These are phyloP conservation scores for Danaus chrysippus DNA, from an alignment of 2,888 invertebrate genomes.

Conservation along the genomic window DNA sequence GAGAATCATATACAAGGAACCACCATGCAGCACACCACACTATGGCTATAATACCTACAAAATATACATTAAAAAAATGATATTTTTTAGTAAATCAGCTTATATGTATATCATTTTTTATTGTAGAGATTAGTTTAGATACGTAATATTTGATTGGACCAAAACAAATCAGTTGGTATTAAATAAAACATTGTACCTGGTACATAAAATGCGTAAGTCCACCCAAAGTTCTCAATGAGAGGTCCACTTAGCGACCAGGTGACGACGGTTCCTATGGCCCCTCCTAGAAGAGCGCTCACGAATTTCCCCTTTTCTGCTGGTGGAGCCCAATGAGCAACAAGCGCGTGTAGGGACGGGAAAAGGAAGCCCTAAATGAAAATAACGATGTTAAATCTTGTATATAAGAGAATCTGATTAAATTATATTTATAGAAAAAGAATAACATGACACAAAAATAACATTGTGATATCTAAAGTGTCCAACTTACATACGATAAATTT, in stretches of 20 bases:
- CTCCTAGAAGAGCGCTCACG: slow-evolving; percentile 82
- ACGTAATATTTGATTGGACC: slow-evolving; percentile 27
- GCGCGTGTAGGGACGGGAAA: slow-evolving; percentile 81
- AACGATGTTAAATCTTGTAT: neutral
- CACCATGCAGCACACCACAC: slow-evolving; percentile 80
- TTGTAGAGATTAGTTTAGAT: no score
- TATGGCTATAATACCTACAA: slow-evolving; percentile 70
- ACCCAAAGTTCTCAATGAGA: slow-evolving; percentile 81
- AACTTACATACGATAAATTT: no score
- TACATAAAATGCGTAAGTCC: slow-evolving; percentile 84
- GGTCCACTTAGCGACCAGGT: slow-evolving; percentile 84
- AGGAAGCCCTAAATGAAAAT: slow-evolving; percentile 69
- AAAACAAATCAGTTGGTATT: slow-evolving; percentile 8
- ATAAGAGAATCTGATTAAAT: neutral
- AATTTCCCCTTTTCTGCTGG: slow-evolving; percentile 86
- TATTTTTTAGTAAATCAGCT: neutral
- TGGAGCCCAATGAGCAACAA: slow-evolving; percentile 86
- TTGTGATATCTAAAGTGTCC: no score
- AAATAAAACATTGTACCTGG: slow-evolving; percentile 56
- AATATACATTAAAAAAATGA: slow-evolving; percentile 3
- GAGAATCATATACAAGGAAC: slow-evolving; percentile 81
- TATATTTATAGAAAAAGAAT: no score
- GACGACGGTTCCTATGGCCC: slow-evolving; percentile 84
- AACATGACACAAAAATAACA: no score
- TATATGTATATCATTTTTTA: neutral